These are phyloP conservation scores for Alaudala cheleensis DNA, from an alignment of 2,113 vertebrate species.

Conservation along the genomic window DNA sequence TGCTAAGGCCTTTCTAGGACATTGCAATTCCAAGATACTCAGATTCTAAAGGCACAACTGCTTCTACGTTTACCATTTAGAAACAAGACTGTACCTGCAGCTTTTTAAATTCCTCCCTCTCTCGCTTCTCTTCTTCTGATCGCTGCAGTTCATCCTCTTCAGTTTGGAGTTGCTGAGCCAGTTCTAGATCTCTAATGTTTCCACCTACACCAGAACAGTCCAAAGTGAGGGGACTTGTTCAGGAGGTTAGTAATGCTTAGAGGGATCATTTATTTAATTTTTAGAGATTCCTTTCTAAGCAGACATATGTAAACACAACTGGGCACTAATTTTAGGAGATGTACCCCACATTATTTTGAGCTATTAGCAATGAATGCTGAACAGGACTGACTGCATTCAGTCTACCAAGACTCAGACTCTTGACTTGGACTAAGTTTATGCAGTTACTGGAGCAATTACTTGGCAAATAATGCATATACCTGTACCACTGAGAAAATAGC, in stretches of 20 bases:
- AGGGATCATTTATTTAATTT: neutral
- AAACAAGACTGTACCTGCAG: slow-evolving; percentile 79
- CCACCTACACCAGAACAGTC: slow-evolving; percentile 24
- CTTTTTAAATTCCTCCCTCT: slow-evolving; percentile 85
- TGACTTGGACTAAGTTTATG: neutral
- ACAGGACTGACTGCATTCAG: neutral
- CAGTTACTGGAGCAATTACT: neutral
- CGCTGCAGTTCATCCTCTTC: slow-evolving; percentile 80
- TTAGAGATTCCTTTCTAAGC: neutral
- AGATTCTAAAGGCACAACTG: neutral
- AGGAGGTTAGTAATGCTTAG: neutral
- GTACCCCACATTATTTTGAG: neutral
- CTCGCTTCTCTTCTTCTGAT: slow-evolving; percentile 73
- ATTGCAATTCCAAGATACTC: neutral
- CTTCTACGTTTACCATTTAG: neutral
- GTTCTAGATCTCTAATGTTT: slow-evolving; percentile 70
- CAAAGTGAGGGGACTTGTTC: neutral
- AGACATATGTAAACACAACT: neutral
- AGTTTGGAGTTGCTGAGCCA: slow-evolving; percentile 83
- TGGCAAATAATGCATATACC: neutral
- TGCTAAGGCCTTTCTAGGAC: neutral
- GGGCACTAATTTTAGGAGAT: neutral
- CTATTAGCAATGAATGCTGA: neutral
- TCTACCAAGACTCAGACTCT: neutral
- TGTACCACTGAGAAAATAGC: neutral